Conservation (phyloP, 2,113 vertebrate genomes). For the Hoplias malabaricus region DNA sequence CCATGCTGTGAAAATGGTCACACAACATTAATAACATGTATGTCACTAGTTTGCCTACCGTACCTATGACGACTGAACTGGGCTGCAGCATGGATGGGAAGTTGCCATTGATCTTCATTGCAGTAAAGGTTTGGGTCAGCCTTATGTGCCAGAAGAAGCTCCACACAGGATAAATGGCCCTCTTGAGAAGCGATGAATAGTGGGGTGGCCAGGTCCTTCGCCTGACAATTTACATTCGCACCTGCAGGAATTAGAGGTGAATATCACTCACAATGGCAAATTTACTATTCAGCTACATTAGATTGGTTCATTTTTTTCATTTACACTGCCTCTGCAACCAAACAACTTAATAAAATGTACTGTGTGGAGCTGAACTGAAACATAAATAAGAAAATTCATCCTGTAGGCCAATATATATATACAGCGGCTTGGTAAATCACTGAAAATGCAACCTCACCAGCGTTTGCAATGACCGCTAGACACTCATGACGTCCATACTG, state of each 20-base stretch:
- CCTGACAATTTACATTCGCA: conserved; percentile 83
- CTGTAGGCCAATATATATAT: not conserved
- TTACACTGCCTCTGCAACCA: no score
- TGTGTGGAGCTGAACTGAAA: no score
- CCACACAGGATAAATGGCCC: conserved; percentile 82
- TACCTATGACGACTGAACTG: conserved; percentile 85
- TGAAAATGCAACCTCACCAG: conserved; percentile 63
- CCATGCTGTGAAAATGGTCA: not conserved
- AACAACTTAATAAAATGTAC: no score
- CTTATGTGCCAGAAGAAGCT: conserved; percentile 76
- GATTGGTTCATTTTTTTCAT: no score
- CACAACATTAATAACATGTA: not conserved
- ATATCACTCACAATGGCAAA: not conserved
- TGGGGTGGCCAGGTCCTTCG: conserved; percentile 86
- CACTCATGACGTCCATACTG: conserved; percentile 82
- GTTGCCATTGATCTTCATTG: conserved; percentile 83
- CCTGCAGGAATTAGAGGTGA: conserved; percentile 68
- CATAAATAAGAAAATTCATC: not conserved
- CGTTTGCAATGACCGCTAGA: conserved; percentile 70
- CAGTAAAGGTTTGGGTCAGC: conserved; percentile 87
- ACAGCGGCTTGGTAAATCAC: conserved; percentile 14
- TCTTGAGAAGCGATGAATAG: conserved; percentile 94
- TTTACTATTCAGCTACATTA: not conserved
- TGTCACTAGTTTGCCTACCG: not conserved
- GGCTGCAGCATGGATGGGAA: conserved; percentile 90